Percentiles rank a stretch among this genome's conserved stretches.
phyloP scores from a whole-genome alignment of 2,797 vertebrate species.

The Trachops cirrhosus region DNA sequence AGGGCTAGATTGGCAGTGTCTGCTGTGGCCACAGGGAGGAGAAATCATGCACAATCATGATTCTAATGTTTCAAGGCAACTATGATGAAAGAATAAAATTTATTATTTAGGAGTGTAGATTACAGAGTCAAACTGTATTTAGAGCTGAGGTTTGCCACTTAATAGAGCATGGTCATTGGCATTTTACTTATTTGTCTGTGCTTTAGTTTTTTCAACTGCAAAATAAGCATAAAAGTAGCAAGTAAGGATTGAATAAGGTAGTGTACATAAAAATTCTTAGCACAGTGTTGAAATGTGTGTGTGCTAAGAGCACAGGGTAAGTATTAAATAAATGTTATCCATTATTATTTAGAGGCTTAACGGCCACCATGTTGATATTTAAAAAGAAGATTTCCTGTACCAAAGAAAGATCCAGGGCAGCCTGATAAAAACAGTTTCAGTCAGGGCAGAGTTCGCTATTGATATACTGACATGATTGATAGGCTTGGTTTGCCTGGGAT shows the following conservation, averaged over 20 bases:
- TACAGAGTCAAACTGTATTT: not conserved
- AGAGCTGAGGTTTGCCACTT: not conserved
- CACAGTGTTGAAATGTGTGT: not conserved
- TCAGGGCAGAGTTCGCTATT: not conserved
- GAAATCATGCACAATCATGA: not conserved
- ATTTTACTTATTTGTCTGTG: constrained; percentile 10
- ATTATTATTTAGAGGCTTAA: not conserved
- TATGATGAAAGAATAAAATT: not conserved
- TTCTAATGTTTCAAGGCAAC: not conserved
- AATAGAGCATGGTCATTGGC: not conserved
- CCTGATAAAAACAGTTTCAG: not conserved
- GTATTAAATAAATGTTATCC: not conserved
- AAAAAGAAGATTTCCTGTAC: not conserved
- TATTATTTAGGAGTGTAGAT: not conserved
- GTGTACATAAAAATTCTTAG: not conserved
- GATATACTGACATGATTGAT: not conserved
- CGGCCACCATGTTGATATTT: not conserved
- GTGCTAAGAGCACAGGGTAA: not conserved
- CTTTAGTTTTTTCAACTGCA: not conserved
- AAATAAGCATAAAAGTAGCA: not conserved
- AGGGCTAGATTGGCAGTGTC: not conserved
- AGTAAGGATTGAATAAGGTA: not conserved
- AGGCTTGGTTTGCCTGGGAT: not conserved
- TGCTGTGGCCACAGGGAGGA: not conserved
- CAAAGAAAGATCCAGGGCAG: not conserved